Conservation (phyloP, 53 echinoderm and acorn worm species). For the Hippasteria phrygiana region DNA sequence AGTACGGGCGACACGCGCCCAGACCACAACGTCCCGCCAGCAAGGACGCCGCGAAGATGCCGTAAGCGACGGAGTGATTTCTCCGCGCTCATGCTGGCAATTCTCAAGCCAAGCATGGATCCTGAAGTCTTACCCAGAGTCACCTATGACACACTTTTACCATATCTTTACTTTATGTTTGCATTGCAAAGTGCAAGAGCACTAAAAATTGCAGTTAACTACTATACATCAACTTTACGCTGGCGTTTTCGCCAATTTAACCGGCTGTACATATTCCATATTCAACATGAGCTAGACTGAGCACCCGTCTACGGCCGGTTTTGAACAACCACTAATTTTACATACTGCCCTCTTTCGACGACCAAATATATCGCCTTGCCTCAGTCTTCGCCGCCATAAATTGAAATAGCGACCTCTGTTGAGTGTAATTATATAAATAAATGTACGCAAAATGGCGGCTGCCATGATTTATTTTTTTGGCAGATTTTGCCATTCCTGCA, state of each 20-base stretch:
- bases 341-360: constrained; percentile 24
- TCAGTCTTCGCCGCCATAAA: not conserved
- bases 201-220: not conserved
- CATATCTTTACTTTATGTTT: constrained; percentile 9
- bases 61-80: constrained; percentile 84
- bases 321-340: not conserved
- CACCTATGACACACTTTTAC: constrained; percentile 8
- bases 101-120: constrained; percentile 64
- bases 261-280: not conserved
- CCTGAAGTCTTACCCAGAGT: constrained; percentile 12
- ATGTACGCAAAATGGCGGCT: constrained; percentile 63
- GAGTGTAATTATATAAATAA: not conserved
- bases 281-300: not conserved
- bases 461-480: constrained; percentile 15
- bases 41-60: constrained; percentile 77
- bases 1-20: not conserved
- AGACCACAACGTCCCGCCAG: constrained; percentile 1
- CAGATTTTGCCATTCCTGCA: constrained; percentile 14
- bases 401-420: constrained; percentile 32
- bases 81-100: constrained; percentile 81
- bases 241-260: not conserved
- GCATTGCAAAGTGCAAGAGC: constrained; percentile 6
- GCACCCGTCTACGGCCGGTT: not conserved
- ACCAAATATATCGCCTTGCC: not conserved
- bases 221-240: not conserved